Percentiles rank a stretch among this genome's conserved stretches.
Conservation (phyloP, 37 sponge, comb jelly and placozoan genomes). For the Ianthella basta region DNA sequence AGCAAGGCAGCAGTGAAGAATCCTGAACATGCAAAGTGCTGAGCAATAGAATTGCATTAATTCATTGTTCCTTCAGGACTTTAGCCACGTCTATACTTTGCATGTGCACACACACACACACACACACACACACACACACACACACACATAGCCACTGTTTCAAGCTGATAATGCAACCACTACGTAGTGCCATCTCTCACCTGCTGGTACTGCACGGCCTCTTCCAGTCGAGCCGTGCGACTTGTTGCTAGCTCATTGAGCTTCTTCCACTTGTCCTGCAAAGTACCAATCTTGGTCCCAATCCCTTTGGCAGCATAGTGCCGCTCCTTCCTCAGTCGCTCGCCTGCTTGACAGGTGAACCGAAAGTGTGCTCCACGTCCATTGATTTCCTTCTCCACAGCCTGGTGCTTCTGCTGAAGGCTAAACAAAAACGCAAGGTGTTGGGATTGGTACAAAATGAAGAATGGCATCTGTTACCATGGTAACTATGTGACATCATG, state of each 20-base stretch:
- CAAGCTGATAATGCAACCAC: too few species aligned
- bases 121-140: too few species aligned
- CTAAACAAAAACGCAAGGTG: not conserved
- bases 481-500: too few species aligned
- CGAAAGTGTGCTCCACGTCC: conserved; percentile 77
- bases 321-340: conserved; percentile 53
- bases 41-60: too few species aligned
- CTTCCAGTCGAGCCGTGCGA: conserved; percentile 75
- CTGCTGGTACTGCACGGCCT: conserved; percentile 86
- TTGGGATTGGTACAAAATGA: too few species aligned
- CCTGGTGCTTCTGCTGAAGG: conserved; percentile 90
- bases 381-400: conserved; percentile 72
- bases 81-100: too few species aligned
- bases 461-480: too few species aligned
- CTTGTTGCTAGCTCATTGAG: conserved; percentile 73
- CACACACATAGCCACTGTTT: too few species aligned
- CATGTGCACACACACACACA: too few species aligned
- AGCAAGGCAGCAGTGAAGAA: too few species aligned
- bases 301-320: conserved; percentile 76
- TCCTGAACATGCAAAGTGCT: too few species aligned
- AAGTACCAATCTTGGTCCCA: conserved; percentile 51
- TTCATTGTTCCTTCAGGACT: too few species aligned
- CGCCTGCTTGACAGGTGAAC: conserved; percentile 66
- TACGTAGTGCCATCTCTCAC: conserved; percentile 39
- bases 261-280: conserved; percentile 88